These are phyloP conservation scores for Passer domesticus DNA, from an alignment of 2,113 vertebrate genomes.

Conservation along the genomic window DNA sequence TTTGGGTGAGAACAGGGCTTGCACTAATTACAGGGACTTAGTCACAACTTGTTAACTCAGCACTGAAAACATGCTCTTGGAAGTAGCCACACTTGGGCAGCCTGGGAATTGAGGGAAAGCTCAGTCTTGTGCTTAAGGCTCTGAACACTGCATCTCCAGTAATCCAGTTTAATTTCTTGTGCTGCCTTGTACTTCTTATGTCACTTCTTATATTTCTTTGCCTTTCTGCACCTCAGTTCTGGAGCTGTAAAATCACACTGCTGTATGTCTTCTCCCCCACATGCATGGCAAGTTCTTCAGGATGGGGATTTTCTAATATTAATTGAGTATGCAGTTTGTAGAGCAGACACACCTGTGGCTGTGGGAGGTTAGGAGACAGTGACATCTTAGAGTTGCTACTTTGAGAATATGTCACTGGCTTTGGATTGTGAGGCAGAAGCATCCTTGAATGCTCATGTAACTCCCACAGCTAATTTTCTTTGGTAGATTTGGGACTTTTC, in stretches of 20 bases:
- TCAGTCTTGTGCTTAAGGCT: not conserved
- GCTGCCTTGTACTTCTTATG: not conserved
- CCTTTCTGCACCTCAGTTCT: not conserved
- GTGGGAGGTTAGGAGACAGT: not conserved
- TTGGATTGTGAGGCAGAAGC: not conserved
- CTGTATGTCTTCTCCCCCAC: not conserved
- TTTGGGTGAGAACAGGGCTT: not conserved
- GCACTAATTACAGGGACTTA: not conserved
- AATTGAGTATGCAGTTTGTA: not conserved
- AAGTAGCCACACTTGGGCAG: not conserved
- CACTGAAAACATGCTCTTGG: not conserved
- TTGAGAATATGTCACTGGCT: not conserved
- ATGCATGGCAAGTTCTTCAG: not conserved
- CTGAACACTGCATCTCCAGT: not conserved
- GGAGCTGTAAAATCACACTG: not conserved
- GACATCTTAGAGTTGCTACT: not conserved
- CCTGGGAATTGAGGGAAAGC: not conserved
- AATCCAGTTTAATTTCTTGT: not conserved
- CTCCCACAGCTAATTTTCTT: not conserved
- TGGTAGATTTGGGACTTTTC: not conserved
- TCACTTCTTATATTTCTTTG: not conserved
- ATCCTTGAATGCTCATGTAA: not conserved
- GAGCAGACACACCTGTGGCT: not conserved
- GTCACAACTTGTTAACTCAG: not conserved
- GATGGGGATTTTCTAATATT: not conserved